These are phyloP conservation scores for Callipepla squamata DNA, from an alignment of 2,113 vertebrate genomes.

Conservation along the genomic window DNA sequence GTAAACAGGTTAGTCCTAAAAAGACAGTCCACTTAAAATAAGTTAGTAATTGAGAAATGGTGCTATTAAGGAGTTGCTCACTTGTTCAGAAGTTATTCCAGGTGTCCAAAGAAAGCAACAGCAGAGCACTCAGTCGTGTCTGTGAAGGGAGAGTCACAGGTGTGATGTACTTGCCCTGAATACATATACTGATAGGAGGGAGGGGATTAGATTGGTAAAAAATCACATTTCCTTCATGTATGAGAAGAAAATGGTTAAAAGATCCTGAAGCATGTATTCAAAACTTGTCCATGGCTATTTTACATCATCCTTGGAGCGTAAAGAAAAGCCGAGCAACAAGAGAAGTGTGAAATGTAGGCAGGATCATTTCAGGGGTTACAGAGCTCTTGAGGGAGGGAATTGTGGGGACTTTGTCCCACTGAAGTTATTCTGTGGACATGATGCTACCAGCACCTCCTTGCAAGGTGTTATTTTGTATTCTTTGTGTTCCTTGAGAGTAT, in stretches of 20 bases:
- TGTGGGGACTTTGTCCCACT: neutral
- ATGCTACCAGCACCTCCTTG: neutral
- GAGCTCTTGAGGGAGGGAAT: neutral
- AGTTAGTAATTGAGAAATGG: neutral
- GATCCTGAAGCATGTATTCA: neutral
- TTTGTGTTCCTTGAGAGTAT: neutral
- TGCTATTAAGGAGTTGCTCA: neutral
- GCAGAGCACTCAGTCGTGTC: neutral
- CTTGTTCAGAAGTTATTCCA: neutral
- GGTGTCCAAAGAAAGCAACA: neutral
- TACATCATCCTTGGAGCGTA: neutral
- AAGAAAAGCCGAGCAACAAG: neutral
- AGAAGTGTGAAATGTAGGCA: neutral
- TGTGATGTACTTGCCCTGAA: neutral
- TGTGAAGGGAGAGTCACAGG: neutral
- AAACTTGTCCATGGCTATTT: neutral
- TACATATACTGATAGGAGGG: neutral
- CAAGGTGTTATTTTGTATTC: neutral
- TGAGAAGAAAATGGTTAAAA: neutral
- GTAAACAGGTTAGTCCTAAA: neutral
- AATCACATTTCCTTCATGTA: fast-evolving
- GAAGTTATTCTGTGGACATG: neutral
- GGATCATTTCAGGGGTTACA: neutral
- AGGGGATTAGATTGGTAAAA: neutral
- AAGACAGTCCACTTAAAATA: neutral